Evolutionary conservation across 23 tunicate genomes (phyloP), one percentile per base, ranked within the genome.

Genomic region (Trididemnum miniatum): DNA sequence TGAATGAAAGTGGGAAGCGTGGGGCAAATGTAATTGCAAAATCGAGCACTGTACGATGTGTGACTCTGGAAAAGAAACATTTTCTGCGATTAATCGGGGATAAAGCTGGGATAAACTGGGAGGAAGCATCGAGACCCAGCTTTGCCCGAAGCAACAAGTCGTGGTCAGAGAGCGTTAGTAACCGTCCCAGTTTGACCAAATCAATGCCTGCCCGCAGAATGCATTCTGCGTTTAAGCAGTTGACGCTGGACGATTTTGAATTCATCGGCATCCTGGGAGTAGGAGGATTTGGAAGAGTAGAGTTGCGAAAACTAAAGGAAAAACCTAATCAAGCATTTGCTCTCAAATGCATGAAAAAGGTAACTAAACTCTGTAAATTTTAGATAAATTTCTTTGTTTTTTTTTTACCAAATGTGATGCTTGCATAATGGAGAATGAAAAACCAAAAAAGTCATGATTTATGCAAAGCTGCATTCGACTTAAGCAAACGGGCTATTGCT

Each of bases 281-380:
- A 12, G 99, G 99, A 18, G 99, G 97, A 2, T 96, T 96, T 77
- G 99, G 99, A 27, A 59, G 92, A 72, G 99, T 96, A 38, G 92
- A 96, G 39, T 73, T 96, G 63, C 83, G 81, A 5, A 35, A 79
- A 18, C 18, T 59, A 34, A 65, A 72, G 20, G 81, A 65, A 1
- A 81, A 80, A 32, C 78, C 87, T 9, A 72, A 80, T 35, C 77
- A 39, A 31, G 76, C 79, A 26, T 96, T 78, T 84, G 99, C 99
- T 18, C 79, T 96, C 20, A 96, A 96, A 69, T 91, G 99, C 88
- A 91, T 96, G 91, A 88, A 91, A 80, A 96, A 96, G 90, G 94
- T 88, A 39, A 69, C 9, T 36, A 67, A 12, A 31, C 15, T 18
- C 18, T 49, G 12, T 12, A 49, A 9, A 49, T 49, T 49, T 49